phyloP scores from a whole-genome alignment of 2,113 vertebrate species.

The Cephalopterus ornatus region DNA sequence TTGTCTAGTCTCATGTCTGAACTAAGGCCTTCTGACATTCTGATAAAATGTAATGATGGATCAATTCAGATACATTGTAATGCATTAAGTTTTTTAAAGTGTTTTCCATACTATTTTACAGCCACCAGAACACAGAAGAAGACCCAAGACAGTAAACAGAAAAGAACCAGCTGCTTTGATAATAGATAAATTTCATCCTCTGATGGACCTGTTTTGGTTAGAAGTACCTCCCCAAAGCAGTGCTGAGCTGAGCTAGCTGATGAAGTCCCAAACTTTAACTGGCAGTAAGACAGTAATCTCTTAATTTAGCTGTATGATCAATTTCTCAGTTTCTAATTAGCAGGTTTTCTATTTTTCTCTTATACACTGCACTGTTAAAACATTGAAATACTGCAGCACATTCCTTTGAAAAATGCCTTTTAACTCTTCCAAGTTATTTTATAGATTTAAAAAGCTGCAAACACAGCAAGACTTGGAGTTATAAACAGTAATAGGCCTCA shows the following conservation, averaged over 20 bases:
- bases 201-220: neutral
- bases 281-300: neutral
- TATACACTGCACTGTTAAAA: neutral
- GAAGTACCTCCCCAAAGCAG: neutral
- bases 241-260: neutral
- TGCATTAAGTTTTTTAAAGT: neutral
- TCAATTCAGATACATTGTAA: neutral
- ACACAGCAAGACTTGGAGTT: neutral
- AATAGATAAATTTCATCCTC: neutral
- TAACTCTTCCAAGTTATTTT: neutral
- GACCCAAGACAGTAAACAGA: neutral
- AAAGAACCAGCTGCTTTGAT: neutral
- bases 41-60: neutral
- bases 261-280: neutral
- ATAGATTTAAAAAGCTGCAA: neutral
- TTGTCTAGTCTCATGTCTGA: neutral
- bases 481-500: neutral
- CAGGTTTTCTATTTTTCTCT: neutral
- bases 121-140: neutral
- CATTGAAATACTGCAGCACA: neutral
- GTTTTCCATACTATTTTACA: neutral
- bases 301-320: neutral
- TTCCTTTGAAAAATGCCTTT: neutral
- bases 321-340: neutral
- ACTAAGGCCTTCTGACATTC: neutral